These are phyloP conservation scores for Perca fluviatilis DNA, from an alignment of 2,113 vertebrate species.

Conservation along the genomic window DNA sequence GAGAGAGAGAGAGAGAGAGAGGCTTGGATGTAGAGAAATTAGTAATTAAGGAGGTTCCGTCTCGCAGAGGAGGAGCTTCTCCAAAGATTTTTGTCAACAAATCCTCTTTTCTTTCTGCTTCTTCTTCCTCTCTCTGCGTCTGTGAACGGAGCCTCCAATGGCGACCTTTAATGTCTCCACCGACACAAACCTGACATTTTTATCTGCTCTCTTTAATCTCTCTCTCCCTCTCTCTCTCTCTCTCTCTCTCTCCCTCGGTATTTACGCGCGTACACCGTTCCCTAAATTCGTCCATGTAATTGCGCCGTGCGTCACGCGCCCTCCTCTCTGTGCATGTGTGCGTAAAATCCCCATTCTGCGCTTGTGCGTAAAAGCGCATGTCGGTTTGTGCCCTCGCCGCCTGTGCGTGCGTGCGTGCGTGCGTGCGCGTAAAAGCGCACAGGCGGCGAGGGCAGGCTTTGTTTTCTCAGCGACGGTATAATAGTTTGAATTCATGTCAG, in stretches of 20 bases:
- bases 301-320: neutral
- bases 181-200: conserved; percentile 29
- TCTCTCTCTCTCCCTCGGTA: conserved; percentile 28
- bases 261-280: conserved; percentile 42
- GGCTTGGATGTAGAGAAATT: conserved; percentile 72
- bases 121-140: conserved; percentile 23
- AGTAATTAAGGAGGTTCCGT: conserved; percentile 84
- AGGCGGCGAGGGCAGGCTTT: conserved; percentile 48
- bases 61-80: conserved; percentile 74
- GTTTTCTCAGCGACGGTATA: conserved; percentile 65
- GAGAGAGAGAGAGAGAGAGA: conserved; percentile 51
- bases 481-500: conserved; percentile 69
- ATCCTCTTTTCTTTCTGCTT: conserved; percentile 35
- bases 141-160: neutral
- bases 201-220: conserved; percentile 39
- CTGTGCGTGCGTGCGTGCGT: conserved; percentile 1
- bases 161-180: conserved; percentile 49
- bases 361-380: conserved; percentile 52
- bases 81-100: conserved; percentile 63
- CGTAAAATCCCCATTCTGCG: conserved; percentile 26
- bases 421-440: conserved; percentile 54
- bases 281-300: neutral
- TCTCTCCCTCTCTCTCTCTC: conserved; percentile 32
- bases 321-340: conserved; percentile 9
- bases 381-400: neutral